Evolutionary conservation across 2,888 invertebrate species (phyloP).

Genomic region (Rutpela maculata): DNA sequence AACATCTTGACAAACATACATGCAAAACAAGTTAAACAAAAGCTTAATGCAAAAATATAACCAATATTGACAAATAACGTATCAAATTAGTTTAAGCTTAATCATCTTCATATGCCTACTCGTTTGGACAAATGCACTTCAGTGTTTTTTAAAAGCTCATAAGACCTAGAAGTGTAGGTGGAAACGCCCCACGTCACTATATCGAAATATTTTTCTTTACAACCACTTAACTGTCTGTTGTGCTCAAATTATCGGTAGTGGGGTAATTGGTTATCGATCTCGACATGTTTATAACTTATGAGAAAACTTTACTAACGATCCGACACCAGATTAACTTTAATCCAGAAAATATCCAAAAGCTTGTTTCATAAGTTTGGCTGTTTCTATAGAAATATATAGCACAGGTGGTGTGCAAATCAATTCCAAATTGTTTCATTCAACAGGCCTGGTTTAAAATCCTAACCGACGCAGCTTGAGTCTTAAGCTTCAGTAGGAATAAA

Average conservation of each 20-base stretch:
- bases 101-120: too few species aligned
- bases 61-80: too few species aligned
- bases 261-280: neutral
- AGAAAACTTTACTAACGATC: neutral
- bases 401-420: neutral
- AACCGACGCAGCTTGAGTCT: too few species aligned
- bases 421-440: neutral
- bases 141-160: too few species aligned
- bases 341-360: neutral
- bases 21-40: too few species aligned
- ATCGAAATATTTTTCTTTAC: neutral
- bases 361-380: neutral
- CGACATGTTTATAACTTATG: slow-evolving; percentile 2
- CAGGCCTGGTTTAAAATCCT: neutral
- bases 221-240: neutral
- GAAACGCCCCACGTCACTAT: neutral
- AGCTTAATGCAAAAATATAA: too few species aligned
- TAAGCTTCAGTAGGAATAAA: too few species aligned
- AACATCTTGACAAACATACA: too few species aligned
- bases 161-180: neutral
- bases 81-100: too few species aligned
- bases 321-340: neutral
- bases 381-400: neutral
- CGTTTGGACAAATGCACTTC: too few species aligned
- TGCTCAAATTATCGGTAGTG: neutral